Base-by-base conservation (phyloP, 2,797 vertebrate genomes). In the Melopsittacus undulatus region DNA sequence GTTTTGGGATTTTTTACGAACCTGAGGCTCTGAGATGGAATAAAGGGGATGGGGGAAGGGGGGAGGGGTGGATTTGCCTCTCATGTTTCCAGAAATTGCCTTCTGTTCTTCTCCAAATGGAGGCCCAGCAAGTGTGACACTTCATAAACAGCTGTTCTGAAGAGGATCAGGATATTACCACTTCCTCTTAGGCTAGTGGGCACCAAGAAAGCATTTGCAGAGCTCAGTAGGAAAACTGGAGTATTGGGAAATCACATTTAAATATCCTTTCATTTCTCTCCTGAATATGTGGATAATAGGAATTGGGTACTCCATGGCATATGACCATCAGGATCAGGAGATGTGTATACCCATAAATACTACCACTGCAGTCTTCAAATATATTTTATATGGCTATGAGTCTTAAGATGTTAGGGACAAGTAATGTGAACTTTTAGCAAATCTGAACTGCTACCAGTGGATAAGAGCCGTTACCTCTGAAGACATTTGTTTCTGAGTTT, bases 81-180 rank as follows among this genome's bases (percentile, higher is more conserved):
- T 91, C 17, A 5, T 45, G 5, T 69, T 91, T 88, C 38, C 45
- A 91, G 85, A 83, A 79, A 90, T 68, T 92, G 29, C 21, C 15
- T 86, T 20, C 46, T 73, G 21, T 88, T 94, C 48, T 88, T 92
- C 74, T 89, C 49, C 54, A 84, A 75, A 61, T 56, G 34, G n/a
- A 81, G 62, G 49, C 56, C 22, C 49, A 91, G 21, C 40, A 80
- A 83, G 32, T n/a, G 26, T 72, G 40, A 81, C 63, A 78, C 46
- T 91, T 94, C 30, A 64, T n/a, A 67, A 40, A 12, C 93, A 95
- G 86, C n/a, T 93, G 70, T 69, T 95, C 72, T 91, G 87, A 91
- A 93, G 87, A 92, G 75, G 43, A 85, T 70, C 62, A 86, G 73
- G 73, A 90, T 78, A 61, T 83, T 54, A 43, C 13, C 24, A 7